These are phyloP conservation scores for Vireo altiloquus DNA, from an alignment of 2,113 vertebrate species.

Conservation along the genomic window DNA sequence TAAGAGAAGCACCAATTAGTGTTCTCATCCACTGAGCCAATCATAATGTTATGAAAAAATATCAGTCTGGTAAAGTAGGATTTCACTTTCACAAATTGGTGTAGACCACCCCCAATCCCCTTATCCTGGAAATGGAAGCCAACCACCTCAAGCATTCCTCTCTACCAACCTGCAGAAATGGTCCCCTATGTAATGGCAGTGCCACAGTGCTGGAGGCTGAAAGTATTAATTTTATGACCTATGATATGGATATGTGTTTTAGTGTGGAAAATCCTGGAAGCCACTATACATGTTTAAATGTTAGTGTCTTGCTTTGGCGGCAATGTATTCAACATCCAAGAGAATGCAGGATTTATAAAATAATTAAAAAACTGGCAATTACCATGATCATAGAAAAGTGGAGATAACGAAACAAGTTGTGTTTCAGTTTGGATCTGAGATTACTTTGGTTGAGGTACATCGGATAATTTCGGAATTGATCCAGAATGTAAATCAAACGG, in stretches of 20 bases:
- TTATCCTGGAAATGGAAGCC: neutral
- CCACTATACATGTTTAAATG: neutral
- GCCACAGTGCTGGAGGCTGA: neutral
- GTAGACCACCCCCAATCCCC: no score
- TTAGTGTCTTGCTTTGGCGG: neutral
- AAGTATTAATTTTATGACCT: neutral
- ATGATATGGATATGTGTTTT: neutral
- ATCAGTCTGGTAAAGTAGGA: neutral
- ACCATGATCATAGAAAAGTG: neutral
- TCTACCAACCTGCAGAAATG: neutral
- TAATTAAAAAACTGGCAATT: neutral
- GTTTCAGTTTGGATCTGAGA: neutral
- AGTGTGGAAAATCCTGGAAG: neutral
- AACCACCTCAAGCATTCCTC: neutral
- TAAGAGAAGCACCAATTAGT: neutral
- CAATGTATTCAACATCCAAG: neutral
- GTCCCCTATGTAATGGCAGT: neutral
- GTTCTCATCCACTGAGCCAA: neutral
- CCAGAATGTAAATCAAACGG: neutral
- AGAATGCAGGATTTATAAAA: neutral
- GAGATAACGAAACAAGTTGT: neutral
- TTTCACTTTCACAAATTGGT: neutral
- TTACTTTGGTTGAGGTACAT: neutral
- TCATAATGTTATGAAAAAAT: neutral
- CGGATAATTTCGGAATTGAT: neutral